phyloP scores from a whole-genome alignment of 2,888 invertebrate species.

The Ichneumon xanthorius region DNA sequence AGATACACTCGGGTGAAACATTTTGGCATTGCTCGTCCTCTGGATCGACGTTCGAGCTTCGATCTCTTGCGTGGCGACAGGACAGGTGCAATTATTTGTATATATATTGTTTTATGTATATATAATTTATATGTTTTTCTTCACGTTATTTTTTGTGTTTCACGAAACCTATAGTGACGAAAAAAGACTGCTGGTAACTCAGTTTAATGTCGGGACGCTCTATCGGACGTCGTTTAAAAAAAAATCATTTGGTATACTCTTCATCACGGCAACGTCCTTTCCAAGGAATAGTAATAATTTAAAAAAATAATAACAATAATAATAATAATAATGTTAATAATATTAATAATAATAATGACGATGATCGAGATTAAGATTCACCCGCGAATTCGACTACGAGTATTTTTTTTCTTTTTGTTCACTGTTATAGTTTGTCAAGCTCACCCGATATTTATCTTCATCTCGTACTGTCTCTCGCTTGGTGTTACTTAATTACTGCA shows the following conservation, averaged over 20 bases:
- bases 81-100: constrained; percentile 26
- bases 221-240: constrained; percentile 7
- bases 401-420: constrained; percentile 20
- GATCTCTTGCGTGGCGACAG: constrained; percentile 17
- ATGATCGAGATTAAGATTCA: constrained; percentile 13
- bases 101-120: neutral
- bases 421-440: constrained; percentile 25
- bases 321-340: constrained; percentile 19
- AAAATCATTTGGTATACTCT: constrained; percentile 27
- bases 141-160: neutral
- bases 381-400: constrained; percentile 19
- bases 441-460: constrained; percentile 15
- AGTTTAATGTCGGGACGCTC: neutral
- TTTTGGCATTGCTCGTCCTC: constrained; percentile 47
- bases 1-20: constrained; percentile 14
- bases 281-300: constrained; percentile 44
- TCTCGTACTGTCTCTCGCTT: constrained; percentile 10
- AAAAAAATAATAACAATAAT: constrained; percentile 24
- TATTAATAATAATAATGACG: neutral
- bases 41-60: constrained; percentile 35
- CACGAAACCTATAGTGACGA: neutral
- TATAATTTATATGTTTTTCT: no score
- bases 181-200: constrained; percentile 25
- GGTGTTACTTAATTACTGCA: neutral
- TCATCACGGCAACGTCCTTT: constrained; percentile 50